Percentiles rank a stretch among this genome's conserved stretches.
phyloP scores from a whole-genome alignment of 2,888 invertebrate genomes.

The Electrophaes corylata region DNA sequence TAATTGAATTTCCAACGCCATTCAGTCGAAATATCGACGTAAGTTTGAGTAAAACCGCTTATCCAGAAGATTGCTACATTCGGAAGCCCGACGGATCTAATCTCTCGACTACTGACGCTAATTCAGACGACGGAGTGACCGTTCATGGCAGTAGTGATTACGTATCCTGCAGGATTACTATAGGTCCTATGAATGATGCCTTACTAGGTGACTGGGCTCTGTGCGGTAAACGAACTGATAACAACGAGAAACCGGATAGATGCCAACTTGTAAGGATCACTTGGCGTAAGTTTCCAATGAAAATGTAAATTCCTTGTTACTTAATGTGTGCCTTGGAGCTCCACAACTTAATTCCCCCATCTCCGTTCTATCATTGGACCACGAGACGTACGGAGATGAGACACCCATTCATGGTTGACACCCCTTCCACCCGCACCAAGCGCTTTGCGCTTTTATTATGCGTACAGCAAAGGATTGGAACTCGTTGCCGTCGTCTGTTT shows the following conservation, averaged over 20 bases:
- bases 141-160: constrained; percentile 39
- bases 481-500: no score
- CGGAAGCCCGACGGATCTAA: constrained; percentile 27
- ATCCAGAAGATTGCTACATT: constrained; percentile 43
- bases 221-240: constrained; percentile 38
- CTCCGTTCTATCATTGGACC: no score
- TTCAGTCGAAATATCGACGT: constrained; percentile 36
- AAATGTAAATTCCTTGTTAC: constrained; percentile 13
- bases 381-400: no score
- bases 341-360: no score
- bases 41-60: constrained; percentile 38
- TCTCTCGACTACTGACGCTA: constrained; percentile 12
- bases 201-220: constrained; percentile 46
- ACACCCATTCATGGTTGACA: no score
- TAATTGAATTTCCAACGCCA: constrained; percentile 35
- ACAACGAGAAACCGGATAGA: constrained; percentile 32
- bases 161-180: constrained; percentile 47
- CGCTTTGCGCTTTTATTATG: no score
- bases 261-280: constrained; percentile 44
- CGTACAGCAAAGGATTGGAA: no score
- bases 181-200: constrained; percentile 44
- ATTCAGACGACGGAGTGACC: constrained; percentile 35
- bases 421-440: no score
- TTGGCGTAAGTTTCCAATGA: constrained; percentile 46
- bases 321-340: no score